Percentiles rank a stretch among this genome's conserved stretches.
phyloP scores from a whole-genome alignment of 2,888 invertebrate genomes.

The Tenthredo scrophulariae region DNA sequence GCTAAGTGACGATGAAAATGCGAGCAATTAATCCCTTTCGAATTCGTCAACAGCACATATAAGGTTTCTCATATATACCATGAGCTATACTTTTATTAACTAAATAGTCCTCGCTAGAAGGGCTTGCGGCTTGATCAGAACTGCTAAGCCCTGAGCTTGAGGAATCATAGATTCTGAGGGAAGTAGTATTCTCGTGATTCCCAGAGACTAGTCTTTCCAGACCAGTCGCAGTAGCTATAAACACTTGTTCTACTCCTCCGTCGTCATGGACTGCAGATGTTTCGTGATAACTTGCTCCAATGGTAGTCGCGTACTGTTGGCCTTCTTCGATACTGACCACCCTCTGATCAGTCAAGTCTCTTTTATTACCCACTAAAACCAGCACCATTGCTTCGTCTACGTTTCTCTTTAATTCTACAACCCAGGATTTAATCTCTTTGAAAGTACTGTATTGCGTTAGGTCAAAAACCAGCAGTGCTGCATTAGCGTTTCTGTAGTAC shows the following conservation, averaged over 20 bases:
- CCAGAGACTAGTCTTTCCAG: slow-evolving; percentile 78
- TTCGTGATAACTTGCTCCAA: slow-evolving; percentile 92
- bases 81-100: slow-evolving; percentile 84
- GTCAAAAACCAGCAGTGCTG: slow-evolving; percentile 93
- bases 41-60: slow-evolving; percentile 82
- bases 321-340: slow-evolving; percentile 86
- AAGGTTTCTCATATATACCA: slow-evolving; percentile 82
- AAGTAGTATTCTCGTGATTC: slow-evolving; percentile 61
- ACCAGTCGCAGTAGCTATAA: slow-evolving; percentile 84
- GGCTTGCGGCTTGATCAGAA: slow-evolving; percentile 70
- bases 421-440: slow-evolving; percentile 91
- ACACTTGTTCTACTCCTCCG: slow-evolving; percentile 89
- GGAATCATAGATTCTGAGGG: slow-evolving; percentile 83
- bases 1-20: background rate
- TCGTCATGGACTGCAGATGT: slow-evolving; percentile 90
- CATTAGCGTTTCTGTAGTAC: slow-evolving; percentile 96
- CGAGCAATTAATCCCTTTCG: background rate
- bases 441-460: slow-evolving; percentile 89
- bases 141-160: slow-evolving; percentile 75
- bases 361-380: slow-evolving; percentile 92
- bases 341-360: slow-evolving; percentile 85
- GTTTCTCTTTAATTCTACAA: slow-evolving; percentile 88
- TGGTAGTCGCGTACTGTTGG: slow-evolving; percentile 86
- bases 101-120: slow-evolving; percentile 75
- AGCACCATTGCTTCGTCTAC: slow-evolving; percentile 90